phyloP scores from a whole-genome alignment of 2,113 vertebrate species.

The Calypte anna region DNA sequence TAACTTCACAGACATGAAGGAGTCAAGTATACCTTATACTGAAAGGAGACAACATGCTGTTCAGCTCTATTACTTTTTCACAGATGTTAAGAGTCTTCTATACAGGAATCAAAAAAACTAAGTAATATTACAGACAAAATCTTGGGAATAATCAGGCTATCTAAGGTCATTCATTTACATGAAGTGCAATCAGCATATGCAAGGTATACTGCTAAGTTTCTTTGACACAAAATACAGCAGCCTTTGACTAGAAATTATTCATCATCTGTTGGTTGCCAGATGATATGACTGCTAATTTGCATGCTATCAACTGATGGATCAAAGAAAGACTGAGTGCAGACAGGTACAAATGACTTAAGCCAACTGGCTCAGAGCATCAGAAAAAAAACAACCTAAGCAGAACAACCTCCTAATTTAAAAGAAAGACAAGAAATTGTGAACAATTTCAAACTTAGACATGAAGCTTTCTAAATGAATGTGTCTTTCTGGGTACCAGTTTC shows the following conservation, averaged over 20 bases:
- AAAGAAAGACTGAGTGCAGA: background rate
- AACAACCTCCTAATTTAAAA: background rate
- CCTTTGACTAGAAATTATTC: background rate
- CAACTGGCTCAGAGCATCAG: background rate
- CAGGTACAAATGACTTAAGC: background rate
- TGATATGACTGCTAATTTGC: background rate
- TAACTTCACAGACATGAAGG: background rate
- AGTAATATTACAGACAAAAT: background rate
- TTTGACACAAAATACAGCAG: background rate
- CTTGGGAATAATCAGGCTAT: background rate
- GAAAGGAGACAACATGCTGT: background rate
- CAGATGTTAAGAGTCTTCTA: background rate
- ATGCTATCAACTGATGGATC: background rate
- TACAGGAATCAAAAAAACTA: background rate
- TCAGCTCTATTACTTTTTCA: background rate
- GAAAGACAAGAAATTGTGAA: background rate
- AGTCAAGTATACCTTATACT: background rate
- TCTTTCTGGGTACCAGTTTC: background rate
- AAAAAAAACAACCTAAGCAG: background rate
- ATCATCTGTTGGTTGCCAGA: background rate
- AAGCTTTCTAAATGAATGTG: background rate
- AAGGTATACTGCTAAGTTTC: background rate
- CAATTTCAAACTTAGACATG: background rate
- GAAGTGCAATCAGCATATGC: background rate
- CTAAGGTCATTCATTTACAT: background rate